These are phyloP conservation scores for Agrotis puta DNA, from an alignment of 2,888 invertebrate genomes.

Conservation along the genomic window DNA sequence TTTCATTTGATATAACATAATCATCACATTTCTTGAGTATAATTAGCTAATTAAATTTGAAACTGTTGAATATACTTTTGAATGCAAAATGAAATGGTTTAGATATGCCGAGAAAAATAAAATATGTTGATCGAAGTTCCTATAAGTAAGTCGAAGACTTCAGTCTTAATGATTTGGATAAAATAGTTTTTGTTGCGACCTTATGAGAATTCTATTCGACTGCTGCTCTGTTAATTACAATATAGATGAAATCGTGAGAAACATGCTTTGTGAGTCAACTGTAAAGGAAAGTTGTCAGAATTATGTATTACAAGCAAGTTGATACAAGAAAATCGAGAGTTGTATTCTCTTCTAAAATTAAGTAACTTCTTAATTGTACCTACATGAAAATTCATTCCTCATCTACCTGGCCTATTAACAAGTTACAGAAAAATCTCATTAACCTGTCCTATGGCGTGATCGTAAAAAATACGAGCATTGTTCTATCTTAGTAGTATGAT, in stretches of 20 bases:
- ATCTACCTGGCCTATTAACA: neutral
- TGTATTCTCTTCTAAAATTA: neutral
- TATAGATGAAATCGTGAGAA: constrained; percentile 23
- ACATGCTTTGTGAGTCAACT: constrained; percentile 9
- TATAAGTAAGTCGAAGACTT: neutral
- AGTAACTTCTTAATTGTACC: too few species aligned
- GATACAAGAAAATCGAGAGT: neutral
- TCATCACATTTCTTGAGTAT: neutral
- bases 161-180: neutral
- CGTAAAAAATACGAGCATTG: neutral
- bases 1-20: too few species aligned
- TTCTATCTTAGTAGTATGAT: neutral
- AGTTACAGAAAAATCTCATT: too few species aligned
- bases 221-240: constrained; percentile 21
- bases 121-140: neutral
- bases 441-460: neutral
- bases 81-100: neutral
- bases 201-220: constrained; percentile 1
- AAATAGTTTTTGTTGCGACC: constrained; percentile 1
- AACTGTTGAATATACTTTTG: neutral
- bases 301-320: neutral
- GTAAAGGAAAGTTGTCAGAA: neutral
- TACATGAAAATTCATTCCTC: neutral
- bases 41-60: neutral
- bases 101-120: neutral